These are phyloP conservation scores for Luscinia luscinia DNA, from an alignment of 2,797 vertebrate species.

Conservation along the genomic window DNA sequence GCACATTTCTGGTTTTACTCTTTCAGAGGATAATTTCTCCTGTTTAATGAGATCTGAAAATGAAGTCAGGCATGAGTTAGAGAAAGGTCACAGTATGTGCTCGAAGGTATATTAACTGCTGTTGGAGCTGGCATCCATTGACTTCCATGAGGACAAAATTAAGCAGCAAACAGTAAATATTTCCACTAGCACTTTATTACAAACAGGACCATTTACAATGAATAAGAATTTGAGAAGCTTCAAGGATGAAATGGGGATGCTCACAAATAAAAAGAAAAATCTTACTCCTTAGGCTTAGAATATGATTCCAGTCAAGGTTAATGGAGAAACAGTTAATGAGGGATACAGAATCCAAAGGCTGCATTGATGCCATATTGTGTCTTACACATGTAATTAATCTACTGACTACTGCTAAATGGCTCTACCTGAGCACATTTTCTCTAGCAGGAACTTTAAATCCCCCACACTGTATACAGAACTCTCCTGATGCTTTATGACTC, in stretches of 20 bases:
- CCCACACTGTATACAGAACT: conserved; percentile 40
- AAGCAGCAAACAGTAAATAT: conserved; percentile 83
- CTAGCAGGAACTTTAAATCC: conserved; percentile 73
- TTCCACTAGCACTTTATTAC: conserved; percentile 76
- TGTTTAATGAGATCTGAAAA: conserved; percentile 84
- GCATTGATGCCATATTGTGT: conserved; percentile 74
- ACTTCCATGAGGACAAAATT: conserved; percentile 79
- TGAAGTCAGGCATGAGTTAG: conserved; percentile 82
- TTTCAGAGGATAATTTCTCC: conserved; percentile 81
- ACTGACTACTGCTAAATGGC: conserved; percentile 72
- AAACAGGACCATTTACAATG: conserved; percentile 78
- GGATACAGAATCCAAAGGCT: conserved; percentile 78
- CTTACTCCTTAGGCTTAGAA: conserved; percentile 68
- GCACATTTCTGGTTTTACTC: conserved; percentile 78
- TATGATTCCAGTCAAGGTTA: conserved; percentile 80
- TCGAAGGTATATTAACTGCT: conserved; percentile 81
- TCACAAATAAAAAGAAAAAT: conserved; percentile 77
- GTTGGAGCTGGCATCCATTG: conserved; percentile 68
- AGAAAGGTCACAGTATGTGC: conserved; percentile 82
- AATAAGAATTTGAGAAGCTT: conserved; percentile 78
- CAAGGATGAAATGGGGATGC: conserved; percentile 77
- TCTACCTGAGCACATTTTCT: conserved; percentile 72
- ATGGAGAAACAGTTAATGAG: conserved; percentile 81
- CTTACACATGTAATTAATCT: conserved; percentile 80
- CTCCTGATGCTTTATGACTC: conserved; percentile 67